Evolutionary conservation across 2,797 vertebrate genomes (phyloP).

Genomic region (Spinus olivaceus): DNA sequence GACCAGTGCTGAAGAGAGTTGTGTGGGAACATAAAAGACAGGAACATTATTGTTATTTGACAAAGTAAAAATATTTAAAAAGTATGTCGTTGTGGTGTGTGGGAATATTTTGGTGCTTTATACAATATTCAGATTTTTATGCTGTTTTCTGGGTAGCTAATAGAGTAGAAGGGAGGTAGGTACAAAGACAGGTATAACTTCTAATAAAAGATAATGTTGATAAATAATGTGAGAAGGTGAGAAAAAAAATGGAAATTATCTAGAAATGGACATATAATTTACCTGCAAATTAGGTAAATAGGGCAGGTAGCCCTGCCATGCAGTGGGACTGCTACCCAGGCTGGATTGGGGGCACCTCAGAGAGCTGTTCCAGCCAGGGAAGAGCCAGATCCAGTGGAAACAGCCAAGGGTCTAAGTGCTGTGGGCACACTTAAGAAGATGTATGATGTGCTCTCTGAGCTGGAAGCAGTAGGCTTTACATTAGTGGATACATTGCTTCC

Average conservation of each 20-base stretch:
- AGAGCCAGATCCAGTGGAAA: not conserved
- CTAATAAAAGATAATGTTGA: not conserved
- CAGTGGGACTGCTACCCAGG: not conserved
- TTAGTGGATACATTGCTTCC: not conserved
- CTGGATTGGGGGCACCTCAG: not conserved
- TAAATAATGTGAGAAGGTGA: not conserved
- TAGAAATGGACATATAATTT: not conserved
- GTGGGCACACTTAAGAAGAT: not conserved
- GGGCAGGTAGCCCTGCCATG: not conserved
- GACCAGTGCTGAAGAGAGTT: not conserved
- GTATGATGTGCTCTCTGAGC: not conserved
- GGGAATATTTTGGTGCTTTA: not conserved
- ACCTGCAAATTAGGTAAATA: not conserved
- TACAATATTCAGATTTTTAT: not conserved
- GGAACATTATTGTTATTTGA: not conserved
- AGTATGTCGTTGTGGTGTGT: not conserved
- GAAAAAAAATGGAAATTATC: not conserved
- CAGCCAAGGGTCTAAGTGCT: not conserved
- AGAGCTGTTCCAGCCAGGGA: not conserved
- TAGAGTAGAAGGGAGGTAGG: not conserved
- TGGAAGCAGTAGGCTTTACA: not conserved
- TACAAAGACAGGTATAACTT: not conserved
- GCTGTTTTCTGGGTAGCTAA: not conserved
- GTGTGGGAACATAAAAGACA: not conserved
- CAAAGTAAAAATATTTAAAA: not conserved